Evolutionary conservation across 2,113 vertebrate genomes (phyloP).

Genomic region (Speoplatyrhinus poulsoni): DNA sequence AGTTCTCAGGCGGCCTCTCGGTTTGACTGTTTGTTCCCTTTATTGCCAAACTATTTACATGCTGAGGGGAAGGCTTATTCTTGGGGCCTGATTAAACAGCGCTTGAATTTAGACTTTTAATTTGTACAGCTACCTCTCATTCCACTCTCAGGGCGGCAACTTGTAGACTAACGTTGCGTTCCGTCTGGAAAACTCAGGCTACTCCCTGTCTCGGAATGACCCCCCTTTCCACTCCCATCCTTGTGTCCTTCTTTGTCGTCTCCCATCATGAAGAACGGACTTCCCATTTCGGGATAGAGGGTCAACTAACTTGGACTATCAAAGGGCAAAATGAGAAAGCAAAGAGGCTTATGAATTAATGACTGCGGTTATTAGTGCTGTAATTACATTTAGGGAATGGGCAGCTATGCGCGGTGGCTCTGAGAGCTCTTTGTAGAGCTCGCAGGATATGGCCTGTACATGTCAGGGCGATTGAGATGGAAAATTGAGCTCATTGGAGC

Average conservation of each 20-base stretch:
- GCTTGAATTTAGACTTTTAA: constrained; percentile 66
- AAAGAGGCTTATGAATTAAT: constrained; percentile 78
- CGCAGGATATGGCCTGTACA: constrained; percentile 59
- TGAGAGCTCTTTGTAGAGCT: constrained; percentile 58
- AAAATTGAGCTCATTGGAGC: constrained; percentile 66
- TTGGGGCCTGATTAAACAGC: constrained; percentile 51
- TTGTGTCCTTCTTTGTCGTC: too few relatives aligned
- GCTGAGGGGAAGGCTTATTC: constrained; percentile 52
- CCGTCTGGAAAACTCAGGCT: constrained; percentile 20
- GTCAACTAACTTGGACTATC: constrained; percentile 62
- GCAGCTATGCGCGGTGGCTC: constrained; percentile 55
- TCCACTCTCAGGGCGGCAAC: constrained; percentile 44
- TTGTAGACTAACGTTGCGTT: neutral
- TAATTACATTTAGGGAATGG: constrained; percentile 73
- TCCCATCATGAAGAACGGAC: too few relatives aligned
- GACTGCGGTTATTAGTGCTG: constrained; percentile 73
- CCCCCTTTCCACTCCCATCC: neutral
- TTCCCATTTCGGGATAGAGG: constrained; percentile 33
- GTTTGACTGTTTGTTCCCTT: constrained; percentile 53
- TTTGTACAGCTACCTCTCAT: constrained; percentile 57
- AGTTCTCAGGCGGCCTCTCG: constrained; percentile 55
- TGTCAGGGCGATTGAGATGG: constrained; percentile 64
- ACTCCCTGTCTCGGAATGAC: neutral
- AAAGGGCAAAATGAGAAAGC: constrained; percentile 70
- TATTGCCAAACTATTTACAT: constrained; percentile 67